A percentile compares a stretch with the other conserved stretches of the same genome.
Conservation (phyloP, 2,113 vertebrate genomes). For the Eulemur macaco region DNA sequence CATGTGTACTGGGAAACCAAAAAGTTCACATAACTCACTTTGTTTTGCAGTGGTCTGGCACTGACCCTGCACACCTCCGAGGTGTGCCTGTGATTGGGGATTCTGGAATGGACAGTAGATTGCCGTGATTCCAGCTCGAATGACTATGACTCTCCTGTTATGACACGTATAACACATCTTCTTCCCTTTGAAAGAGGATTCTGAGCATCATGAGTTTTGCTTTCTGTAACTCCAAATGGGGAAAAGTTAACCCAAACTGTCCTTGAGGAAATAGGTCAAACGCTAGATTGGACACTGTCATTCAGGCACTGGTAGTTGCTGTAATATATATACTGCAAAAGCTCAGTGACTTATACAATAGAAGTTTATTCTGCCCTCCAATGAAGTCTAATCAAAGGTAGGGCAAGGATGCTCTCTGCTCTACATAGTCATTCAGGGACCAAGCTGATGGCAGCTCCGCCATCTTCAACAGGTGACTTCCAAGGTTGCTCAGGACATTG, state of each 20-base stretch:
- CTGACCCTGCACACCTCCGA: not conserved
- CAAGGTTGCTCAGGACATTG: not conserved
- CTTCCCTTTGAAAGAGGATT: not conserved
- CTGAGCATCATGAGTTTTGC: not conserved
- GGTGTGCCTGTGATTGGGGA: not conserved
- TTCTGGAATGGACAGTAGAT: not conserved
- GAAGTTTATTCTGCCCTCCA: not conserved
- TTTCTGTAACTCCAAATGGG: not conserved
- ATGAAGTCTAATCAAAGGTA: not conserved
- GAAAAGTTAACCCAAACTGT: not conserved
- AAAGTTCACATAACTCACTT: not conserved
- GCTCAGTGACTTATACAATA: not conserved
- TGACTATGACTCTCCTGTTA: not conserved
- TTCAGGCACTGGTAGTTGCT: not conserved
- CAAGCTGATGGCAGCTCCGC: not conserved
- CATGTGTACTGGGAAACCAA: not conserved
- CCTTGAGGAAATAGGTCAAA: not conserved
- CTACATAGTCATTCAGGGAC: not conserved
- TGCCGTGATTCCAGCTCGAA: not conserved
- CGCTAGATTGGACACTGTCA: not conserved
- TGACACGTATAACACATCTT: not conserved
- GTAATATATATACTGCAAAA: not conserved
- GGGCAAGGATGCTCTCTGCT: not conserved
- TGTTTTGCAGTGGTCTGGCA: not conserved
- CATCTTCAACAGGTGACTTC: not conserved